Conservation (phyloP, 2,113 vertebrate genomes). For the Lethenteron reissneri region DNA sequence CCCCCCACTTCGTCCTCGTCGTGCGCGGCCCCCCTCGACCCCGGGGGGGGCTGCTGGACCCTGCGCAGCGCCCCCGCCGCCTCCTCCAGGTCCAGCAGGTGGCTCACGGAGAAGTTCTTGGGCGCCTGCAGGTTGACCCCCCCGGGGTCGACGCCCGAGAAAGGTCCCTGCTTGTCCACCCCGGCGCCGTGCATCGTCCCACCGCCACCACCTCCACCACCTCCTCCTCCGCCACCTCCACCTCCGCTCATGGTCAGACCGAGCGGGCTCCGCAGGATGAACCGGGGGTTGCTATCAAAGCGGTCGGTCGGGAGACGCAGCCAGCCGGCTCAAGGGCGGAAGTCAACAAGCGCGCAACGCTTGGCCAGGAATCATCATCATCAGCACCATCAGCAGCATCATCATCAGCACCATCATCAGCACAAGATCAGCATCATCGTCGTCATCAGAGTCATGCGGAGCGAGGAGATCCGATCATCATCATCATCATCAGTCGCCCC, state of each 20-base stretch:
- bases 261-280: not conserved
- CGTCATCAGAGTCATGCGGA: no score
- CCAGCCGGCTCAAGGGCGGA: no score
- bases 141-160: not conserved
- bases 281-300: no score
- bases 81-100: slow-evolving; percentile 93
- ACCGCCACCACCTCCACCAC: not conserved
- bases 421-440: no score
- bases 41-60: not conserved
- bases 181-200: not conserved
- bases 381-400: no score
- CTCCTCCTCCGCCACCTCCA: not conserved
- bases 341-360: no score
- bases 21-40: slow-evolving; percentile 44
- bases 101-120: slow-evolving; percentile 98
- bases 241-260: not conserved
- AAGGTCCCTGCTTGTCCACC: not conserved
- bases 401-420: no score
- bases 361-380: no score
- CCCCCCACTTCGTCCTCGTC: slow-evolving; percentile 68
- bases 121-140: slow-evolving; percentile 82
- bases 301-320: no score
- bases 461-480: no score
- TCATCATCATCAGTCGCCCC: no score
- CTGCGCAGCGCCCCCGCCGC: slow-evolving; percentile 31